Evolutionary conservation across 2,797 vertebrate species (phyloP), one percentile per base, ranked within the genome.

Genomic region (Xiphophorus birchmanni): DNA sequence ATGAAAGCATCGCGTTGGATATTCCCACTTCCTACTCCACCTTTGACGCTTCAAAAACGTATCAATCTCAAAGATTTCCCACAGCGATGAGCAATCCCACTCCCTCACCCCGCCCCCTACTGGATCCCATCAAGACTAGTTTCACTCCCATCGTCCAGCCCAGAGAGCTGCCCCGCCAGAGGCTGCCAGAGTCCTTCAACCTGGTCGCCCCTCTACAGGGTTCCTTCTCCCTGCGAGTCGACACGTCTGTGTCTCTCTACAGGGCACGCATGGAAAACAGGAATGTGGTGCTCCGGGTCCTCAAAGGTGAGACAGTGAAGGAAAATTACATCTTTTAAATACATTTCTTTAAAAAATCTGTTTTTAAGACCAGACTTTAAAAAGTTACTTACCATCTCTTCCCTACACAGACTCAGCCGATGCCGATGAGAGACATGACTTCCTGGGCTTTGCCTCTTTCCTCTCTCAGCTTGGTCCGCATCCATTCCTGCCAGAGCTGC

Each of bases 381-480:
- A 29, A 15, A 72, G 11, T 72, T 71, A 3, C n/a, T 58, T 23
- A 42, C 4, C 26, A 17, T 47, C 18, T 2, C 6, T 60, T 29
- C 18, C n/a, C 5, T 82, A 47, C 63, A 75, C 87, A 98, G 97
- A 95, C 76, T 86, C 91, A 0, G 95, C 95, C 11, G 94, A 93
- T 63, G 90, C 94, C 29, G 86, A 84, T 1, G 96, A 98, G 84
- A 91, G 96, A 56, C 96, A 97, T 82, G 91, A 87, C 88, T 99
- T 99, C 93, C 91, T 99, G 81, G 96, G 95, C 54, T 96, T 96
- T 82, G 97, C 98, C 4, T 95, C 96, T n/a, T 99, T 99, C 91
- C 90, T 97, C 90, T 93, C 96, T 32, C 94, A 95, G 92, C 94
- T 99, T 75, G 97, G 97, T 15, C 91, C 74, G 5, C 97, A 99